These are phyloP conservation scores for Microtus obscurus DNA, from an alignment of 2,797 vertebrate genomes.

Conservation along the genomic window DNA sequence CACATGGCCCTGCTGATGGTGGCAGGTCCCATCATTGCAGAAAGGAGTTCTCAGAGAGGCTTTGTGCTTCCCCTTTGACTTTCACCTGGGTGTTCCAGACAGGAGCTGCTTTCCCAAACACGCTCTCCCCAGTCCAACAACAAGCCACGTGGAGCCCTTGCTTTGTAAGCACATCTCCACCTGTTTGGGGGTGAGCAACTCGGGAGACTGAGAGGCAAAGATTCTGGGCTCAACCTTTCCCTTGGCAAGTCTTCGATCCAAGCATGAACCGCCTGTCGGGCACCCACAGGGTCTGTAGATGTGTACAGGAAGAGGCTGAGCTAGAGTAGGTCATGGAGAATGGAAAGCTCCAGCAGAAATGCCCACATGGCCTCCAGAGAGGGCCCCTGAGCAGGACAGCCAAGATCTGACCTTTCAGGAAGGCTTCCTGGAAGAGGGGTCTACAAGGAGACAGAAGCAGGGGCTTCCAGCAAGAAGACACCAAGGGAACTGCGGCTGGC, in stretches of 20 bases:
- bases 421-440: neutral
- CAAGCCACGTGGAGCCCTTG: neutral
- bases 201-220: neutral
- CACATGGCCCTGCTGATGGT: no score
- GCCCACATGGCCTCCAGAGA: neutral
- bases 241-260: neutral
- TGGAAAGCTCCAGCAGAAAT: slow-evolving; percentile 26
- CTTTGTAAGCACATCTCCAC: accelerated
- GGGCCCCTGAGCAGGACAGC: neutral
- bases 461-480: neutral
- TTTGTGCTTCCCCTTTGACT: neutral
- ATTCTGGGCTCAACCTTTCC: neutral
- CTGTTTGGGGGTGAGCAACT: accelerated
- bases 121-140: neutral
- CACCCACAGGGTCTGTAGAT: neutral
- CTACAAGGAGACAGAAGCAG: neutral
- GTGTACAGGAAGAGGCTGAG: neutral
- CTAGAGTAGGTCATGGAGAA: neutral
- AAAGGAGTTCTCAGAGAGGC: neutral
- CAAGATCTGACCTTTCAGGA: neutral
- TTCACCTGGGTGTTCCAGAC: neutral
- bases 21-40: neutral
- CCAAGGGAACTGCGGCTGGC: neutral
- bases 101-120: neutral
- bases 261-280: neutral